Percentiles rank a stretch among this genome's conserved stretches.
Evolutionary conservation across 2,888 invertebrate genomes (phyloP).

Genomic region (Sarcophaga variegata): DNA sequence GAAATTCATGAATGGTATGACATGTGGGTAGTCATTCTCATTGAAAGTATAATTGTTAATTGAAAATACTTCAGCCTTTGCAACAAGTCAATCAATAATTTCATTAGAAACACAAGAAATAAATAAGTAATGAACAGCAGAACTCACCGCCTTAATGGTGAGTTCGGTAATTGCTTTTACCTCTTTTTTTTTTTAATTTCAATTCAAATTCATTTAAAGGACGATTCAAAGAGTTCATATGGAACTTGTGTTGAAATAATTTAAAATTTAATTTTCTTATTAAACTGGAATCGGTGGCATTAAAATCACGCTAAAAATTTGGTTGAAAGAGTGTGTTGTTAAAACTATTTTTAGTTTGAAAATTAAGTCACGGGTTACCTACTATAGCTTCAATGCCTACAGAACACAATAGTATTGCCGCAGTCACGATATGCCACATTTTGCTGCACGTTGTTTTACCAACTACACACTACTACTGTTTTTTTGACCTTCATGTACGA

Average conservation of each 20-base stretch:
- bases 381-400: neutral
- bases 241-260: neutral
- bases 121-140: too few species aligned
- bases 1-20: conserved; percentile 33
- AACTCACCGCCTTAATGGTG: conserved; percentile 69
- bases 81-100: neutral
- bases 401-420: neutral
- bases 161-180: conserved; percentile 70
- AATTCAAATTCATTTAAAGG: conserved; percentile 53
- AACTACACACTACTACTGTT: neutral
- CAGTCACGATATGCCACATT: neutral
- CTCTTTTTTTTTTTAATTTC: too few species aligned
- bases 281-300: neutral
- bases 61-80: conserved; percentile 42
- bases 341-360: neutral
- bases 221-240: neutral
- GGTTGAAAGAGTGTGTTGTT: neutral
- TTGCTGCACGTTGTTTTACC: neutral
- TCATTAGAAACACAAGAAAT: too few species aligned
- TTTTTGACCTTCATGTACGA: neutral
- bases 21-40: conserved; percentile 62
- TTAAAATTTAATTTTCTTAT: conserved; percentile 26
- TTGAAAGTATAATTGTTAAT: conserved; percentile 67
- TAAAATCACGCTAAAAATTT: conserved; percentile 13
- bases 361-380: neutral